Evolutionary conservation across 1,140 invertebrate species (phyloP).

Genomic region (Nebria ingens): DNA sequence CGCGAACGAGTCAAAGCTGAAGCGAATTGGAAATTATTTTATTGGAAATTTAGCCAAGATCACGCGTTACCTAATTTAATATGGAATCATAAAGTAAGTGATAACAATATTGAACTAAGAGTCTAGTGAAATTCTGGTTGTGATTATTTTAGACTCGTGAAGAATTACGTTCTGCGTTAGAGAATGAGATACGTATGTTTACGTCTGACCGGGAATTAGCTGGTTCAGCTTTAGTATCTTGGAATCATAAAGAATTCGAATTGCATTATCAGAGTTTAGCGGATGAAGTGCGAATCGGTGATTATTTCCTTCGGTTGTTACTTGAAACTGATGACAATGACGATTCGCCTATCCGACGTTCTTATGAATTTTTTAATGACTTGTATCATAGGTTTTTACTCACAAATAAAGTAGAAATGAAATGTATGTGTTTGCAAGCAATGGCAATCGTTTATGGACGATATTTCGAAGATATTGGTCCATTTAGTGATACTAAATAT

Average conservation of each 20-base stretch:
- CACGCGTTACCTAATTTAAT: constrained; percentile 94
- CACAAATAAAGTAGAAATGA: constrained; percentile 69
- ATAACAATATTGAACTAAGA: constrained; percentile 14
- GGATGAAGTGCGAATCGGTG: constrained; percentile 96
- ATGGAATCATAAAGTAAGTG: constrained; percentile 89
- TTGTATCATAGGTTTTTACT: constrained; percentile 95
- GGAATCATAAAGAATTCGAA: constrained; percentile 98
- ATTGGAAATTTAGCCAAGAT: constrained; percentile 91
- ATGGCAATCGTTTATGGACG: constrained; percentile 96
- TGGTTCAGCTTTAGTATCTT: constrained; percentile 71
- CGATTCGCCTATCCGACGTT: constrained; percentile 75
- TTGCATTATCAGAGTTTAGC: constrained; percentile 84
- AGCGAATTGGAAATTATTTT: constrained; percentile 90
- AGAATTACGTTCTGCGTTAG: constrained; percentile 83
- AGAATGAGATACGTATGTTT: constrained; percentile 89
- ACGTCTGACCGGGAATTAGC: constrained; percentile 83
- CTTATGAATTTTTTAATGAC: constrained; percentile 97
- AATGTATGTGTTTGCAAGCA: constrained; percentile 94
- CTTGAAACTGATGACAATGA: constrained; percentile 83
- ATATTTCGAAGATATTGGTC: constrained; percentile 93
- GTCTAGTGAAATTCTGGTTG: neutral
- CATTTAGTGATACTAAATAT: constrained; percentile 94
- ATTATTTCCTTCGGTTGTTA: constrained; percentile 92
- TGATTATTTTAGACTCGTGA: constrained; percentile 67
- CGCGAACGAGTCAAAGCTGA: constrained; percentile 84